phyloP scores from a whole-genome alignment of 2,888 invertebrate species.

The Drosophila seclusa region DNA sequence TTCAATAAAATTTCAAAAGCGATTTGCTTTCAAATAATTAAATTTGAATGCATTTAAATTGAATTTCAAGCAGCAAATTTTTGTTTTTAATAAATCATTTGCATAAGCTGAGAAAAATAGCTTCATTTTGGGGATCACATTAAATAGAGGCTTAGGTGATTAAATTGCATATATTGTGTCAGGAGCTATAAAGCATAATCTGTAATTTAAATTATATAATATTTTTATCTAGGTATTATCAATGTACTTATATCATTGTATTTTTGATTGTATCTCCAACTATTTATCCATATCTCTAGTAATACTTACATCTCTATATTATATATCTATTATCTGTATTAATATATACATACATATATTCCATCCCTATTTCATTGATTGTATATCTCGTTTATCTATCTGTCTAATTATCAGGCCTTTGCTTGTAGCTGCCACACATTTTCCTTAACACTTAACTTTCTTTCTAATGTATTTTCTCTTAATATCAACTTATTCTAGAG shows the following conservation, averaged over 20 bases:
- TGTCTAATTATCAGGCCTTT: not conserved
- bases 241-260: not conserved
- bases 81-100: not conserved
- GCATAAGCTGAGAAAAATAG: not conserved
- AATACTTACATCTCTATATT: not conserved
- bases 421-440: not conserved
- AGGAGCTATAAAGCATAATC: not conserved
- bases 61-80: not conserved
- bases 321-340: too few species aligned
- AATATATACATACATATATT: too few species aligned
- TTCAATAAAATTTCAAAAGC: slow-evolving; percentile 15
- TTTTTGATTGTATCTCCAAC: not conserved
- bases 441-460: not conserved
- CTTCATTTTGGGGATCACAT: not conserved
- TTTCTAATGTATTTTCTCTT: not conserved
- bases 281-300: not conserved
- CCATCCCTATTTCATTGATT: not conserved
- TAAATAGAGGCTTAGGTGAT: not conserved
- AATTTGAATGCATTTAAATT: slow-evolving; percentile 8
- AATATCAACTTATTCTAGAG: not conserved
- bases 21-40: slow-evolving; percentile 15
- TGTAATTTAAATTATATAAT: not conserved
- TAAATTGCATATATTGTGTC: not conserved
- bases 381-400: not conserved
- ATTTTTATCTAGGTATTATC: not conserved